phyloP scores from a whole-genome alignment of 2,797 vertebrate species.

The Hyperoplus lanceolatus region DNA sequence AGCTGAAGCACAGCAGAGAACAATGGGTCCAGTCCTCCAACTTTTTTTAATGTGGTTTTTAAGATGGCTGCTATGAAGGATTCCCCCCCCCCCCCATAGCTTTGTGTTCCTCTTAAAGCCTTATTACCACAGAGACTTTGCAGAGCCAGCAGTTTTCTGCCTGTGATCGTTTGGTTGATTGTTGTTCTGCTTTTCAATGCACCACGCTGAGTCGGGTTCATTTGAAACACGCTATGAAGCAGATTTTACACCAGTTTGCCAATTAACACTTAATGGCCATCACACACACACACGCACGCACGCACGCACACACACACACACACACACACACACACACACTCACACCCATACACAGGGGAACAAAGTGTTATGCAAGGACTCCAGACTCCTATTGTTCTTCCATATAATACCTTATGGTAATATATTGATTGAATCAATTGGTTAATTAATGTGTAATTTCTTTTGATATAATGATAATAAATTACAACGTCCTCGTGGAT shows the following conservation, averaged over 20 bases:
- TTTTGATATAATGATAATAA: background rate
- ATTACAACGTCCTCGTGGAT: background rate
- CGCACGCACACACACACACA: too few species aligned
- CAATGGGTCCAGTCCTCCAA: slow-evolving; percentile 39
- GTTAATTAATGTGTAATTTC: background rate
- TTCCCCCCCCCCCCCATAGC: slow-evolving; percentile 21
- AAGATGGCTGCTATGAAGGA: slow-evolving; percentile 49
- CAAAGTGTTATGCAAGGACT: background rate
- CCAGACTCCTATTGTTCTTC: background rate
- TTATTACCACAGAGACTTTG: slow-evolving; percentile 71
- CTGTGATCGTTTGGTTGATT: slow-evolving; percentile 48
- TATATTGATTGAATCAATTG: background rate
- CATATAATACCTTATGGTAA: background rate
- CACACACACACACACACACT: too few species aligned
- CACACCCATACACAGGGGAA: too few species aligned
- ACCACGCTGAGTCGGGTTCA: slow-evolving; percentile 64
- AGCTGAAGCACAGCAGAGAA: slow-evolving; percentile 47
- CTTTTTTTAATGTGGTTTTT: slow-evolving; percentile 74
- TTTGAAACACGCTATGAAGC: slow-evolving; percentile 37
- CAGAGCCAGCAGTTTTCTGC: slow-evolving; percentile 77
- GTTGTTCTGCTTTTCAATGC: slow-evolving; percentile 56
- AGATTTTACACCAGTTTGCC: slow-evolving; percentile 37
- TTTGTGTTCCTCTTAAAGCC: slow-evolving; percentile 68
- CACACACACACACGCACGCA: background rate
- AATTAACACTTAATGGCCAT: slow-evolving; percentile 18